These are phyloP conservation scores for Cotesia congregata DNA, from an alignment of 2,888 invertebrate species.

Conservation along the genomic window DNA sequence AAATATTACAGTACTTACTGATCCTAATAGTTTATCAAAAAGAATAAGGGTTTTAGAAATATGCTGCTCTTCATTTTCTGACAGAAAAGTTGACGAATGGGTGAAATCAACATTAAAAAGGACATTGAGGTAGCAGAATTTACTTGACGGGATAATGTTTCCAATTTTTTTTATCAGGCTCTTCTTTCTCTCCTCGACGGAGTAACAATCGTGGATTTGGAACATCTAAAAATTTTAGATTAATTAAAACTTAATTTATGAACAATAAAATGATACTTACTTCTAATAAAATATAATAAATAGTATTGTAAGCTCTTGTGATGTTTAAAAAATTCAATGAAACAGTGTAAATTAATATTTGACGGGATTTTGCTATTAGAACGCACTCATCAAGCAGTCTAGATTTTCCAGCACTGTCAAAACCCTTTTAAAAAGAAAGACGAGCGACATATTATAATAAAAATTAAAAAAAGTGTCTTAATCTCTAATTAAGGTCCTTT, in stretches of 20 bases:
- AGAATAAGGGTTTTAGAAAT: constrained; percentile 69
- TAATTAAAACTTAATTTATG: neutral
- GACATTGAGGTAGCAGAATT: constrained; percentile 74
- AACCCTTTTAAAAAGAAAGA: constrained; percentile 16
- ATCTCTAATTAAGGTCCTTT: too few species aligned
- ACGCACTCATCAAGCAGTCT: constrained; percentile 70
- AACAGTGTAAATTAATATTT: constrained; percentile 49
- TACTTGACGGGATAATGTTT: constrained; percentile 61
- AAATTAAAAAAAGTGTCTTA: constrained; percentile 15
- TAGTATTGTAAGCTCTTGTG: constrained; percentile 49
- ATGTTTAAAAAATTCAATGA: constrained; percentile 46
- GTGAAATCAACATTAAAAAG: constrained; percentile 73
- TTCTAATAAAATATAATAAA: constrained; percentile 54
- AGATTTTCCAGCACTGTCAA: constrained; percentile 72
- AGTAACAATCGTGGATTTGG: constrained; percentile 48
- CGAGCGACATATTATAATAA: too few species aligned
- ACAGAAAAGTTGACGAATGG: constrained; percentile 69
- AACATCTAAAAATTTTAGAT: constrained; percentile 45
- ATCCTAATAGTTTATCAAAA: constrained; percentile 68
- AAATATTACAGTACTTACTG: constrained; percentile 52
- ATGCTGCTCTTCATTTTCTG: constrained; percentile 66
- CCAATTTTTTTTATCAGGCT: constrained; percentile 66
- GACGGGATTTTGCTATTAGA: constrained; percentile 51
- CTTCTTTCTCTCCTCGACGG: constrained; percentile 65
- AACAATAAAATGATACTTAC: constrained; percentile 43